These are phyloP conservation scores for Elegia similella DNA, from an alignment of 2,888 invertebrate species.

Conservation along the genomic window DNA sequence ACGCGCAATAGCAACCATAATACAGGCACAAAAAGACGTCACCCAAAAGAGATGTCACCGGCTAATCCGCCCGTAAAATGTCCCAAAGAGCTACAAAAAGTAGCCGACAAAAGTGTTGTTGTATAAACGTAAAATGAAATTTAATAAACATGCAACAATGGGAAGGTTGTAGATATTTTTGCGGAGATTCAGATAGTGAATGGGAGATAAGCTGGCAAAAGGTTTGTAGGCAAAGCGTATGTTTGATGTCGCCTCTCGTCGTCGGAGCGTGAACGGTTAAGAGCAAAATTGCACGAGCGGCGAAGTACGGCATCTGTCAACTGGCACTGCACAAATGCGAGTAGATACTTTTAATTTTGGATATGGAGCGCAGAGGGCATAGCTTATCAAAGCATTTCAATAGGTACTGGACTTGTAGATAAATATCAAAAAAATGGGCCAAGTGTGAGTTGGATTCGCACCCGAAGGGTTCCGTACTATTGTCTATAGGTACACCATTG, in stretches of 20 bases:
- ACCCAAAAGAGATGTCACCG: conserved; percentile 67
- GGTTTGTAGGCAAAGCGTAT: conserved; percentile 72
- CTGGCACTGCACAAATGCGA: conserved; percentile 65
- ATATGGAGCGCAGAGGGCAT: conserved; percentile 65
- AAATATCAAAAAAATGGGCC: conserved; percentile 19
- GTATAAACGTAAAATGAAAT: conserved; percentile 81
- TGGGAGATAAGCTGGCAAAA: conserved; percentile 79
- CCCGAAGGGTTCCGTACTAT: too few relatives aligned
- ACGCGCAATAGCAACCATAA: conserved; percentile 77
- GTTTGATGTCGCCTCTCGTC: conserved; percentile 80
- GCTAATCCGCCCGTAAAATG: conserved; percentile 80
- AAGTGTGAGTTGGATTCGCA: too few relatives aligned
- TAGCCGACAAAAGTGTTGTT: conserved; percentile 79
- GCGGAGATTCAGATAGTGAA: conserved; percentile 73
- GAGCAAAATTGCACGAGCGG: conserved; percentile 71
- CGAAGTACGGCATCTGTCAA: conserved; percentile 74
- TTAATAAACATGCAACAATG: conserved; percentile 79
- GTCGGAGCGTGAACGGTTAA: conserved; percentile 73
- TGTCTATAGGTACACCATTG: too few relatives aligned
- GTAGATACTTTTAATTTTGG: conserved; percentile 78
- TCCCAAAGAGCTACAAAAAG: conserved; percentile 77
- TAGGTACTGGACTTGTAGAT: neutral
- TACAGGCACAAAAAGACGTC: conserved; percentile 73
- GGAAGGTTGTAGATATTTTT: conserved; percentile 68
- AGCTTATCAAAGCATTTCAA: neutral